Conservation (phyloP, 2,888 invertebrate genomes). For the Tiphia femorata region DNA sequence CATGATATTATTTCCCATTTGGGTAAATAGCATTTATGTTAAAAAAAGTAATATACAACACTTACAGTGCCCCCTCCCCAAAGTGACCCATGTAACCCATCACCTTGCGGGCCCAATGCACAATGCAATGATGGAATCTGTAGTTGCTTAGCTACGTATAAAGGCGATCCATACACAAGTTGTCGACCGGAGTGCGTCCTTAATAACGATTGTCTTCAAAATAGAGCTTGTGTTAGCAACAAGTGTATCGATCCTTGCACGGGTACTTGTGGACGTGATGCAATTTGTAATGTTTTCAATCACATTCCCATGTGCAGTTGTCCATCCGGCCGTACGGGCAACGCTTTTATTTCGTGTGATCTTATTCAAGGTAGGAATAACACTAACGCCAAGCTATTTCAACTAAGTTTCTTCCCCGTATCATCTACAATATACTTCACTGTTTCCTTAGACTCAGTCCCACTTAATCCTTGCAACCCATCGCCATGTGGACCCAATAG, state of each 20-base stretch:
- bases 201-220: conserved; percentile 75
- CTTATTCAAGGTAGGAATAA: conserved; percentile 58
- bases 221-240: conserved; percentile 79
- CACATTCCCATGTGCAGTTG: conserved; percentile 79
- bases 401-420: background rate
- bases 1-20: background rate
- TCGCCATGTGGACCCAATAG: conserved; percentile 77
- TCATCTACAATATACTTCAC: background rate
- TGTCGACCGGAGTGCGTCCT: conserved; percentile 81
- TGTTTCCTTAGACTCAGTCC: background rate
- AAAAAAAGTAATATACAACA: background rate
- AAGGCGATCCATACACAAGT: conserved; percentile 76
- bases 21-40: background rate
- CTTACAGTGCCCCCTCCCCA: conserved; percentile 21
- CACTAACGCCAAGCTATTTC: no score
- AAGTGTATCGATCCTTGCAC: conserved; percentile 83
- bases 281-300: conserved; percentile 71
- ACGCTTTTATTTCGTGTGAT: conserved; percentile 78
- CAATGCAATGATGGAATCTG: conserved; percentile 75
- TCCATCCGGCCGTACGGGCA: conserved; percentile 76
- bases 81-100: conserved; percentile 78
- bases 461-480: conserved; percentile 70
- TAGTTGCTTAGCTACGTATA: conserved; percentile 70
- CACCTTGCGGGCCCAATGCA: conserved; percentile 81
- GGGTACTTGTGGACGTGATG: conserved; percentile 76